Evolutionary conservation across 2,888 invertebrate genomes (phyloP).

Genomic region (Andrena bicolor): DNA sequence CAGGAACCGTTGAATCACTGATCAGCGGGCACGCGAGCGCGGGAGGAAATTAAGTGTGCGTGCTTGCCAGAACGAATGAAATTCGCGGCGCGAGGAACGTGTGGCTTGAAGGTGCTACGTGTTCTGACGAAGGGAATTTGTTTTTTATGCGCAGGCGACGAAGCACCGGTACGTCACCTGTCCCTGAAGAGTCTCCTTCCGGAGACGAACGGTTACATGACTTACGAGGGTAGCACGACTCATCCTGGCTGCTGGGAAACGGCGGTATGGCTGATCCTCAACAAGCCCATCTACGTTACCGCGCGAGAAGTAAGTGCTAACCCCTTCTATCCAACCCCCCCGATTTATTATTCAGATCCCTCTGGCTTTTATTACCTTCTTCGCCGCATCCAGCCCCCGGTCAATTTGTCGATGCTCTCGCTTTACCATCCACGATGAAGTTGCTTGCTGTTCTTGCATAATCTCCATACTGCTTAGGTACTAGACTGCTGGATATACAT

Average conservation of each 20-base stretch:
- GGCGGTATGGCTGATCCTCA: slow-evolving; percentile 99
- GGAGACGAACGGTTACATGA: slow-evolving; percentile 97
- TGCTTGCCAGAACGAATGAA: too few species aligned
- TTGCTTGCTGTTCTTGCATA: too few species aligned
- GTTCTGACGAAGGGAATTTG: slow-evolving; percentile 8
- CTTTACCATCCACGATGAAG: not conserved
- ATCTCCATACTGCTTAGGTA: too few species aligned
- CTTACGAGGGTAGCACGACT: slow-evolving; percentile 98
- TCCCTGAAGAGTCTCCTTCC: slow-evolving; percentile 95
- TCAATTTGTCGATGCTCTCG: not conserved
- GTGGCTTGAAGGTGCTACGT: too few species aligned
- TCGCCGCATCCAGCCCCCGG: not conserved
- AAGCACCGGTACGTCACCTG: slow-evolving; percentile 93
- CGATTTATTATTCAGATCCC: slow-evolving; percentile 19
- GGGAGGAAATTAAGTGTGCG: too few species aligned
- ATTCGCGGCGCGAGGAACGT: too few species aligned
- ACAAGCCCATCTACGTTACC: slow-evolving; percentile 98
- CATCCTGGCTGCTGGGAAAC: slow-evolving; percentile 99
- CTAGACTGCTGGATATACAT: too few species aligned
- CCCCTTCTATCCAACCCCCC: slow-evolving; percentile 1
- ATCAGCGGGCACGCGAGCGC: too few species aligned
- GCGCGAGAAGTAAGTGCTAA: slow-evolving; percentile 93
- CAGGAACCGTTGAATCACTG: too few species aligned
- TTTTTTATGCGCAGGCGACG: slow-evolving; percentile 88
- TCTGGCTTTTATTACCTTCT: slow-evolving; percentile 8